Conservation (phyloP, 2,888 invertebrate species). For the Branchipolynoe longqiensis region DNA sequence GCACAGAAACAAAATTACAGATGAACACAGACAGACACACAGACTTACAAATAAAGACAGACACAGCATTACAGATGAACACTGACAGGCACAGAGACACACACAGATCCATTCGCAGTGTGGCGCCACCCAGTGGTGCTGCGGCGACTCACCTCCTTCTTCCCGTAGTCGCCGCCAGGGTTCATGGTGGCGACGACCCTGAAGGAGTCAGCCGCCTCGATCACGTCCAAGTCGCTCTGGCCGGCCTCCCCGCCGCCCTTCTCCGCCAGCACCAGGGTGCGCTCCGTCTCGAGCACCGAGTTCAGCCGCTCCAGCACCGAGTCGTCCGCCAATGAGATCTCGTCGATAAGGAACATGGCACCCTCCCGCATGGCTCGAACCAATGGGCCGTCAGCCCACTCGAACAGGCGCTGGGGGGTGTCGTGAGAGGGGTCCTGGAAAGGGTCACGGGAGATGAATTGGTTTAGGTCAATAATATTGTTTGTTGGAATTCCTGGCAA, state of each 20-base stretch:
- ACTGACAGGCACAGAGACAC: no score
- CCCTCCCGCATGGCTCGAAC: conserved; percentile 94
- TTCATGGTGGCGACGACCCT: conserved; percentile 99
- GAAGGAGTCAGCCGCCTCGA: conserved; percentile 87
- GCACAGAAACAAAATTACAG: no score
- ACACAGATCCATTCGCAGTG: no score
- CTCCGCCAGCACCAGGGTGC: conserved; percentile 94
- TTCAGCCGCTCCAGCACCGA: conserved; percentile 98
- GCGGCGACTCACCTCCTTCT: conserved; percentile 90
- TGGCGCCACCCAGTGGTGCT: no score
- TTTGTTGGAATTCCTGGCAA: no score
- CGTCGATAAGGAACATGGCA: conserved; percentile 95
- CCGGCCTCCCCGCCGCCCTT: conserved; percentile 84
- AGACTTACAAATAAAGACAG: no score
- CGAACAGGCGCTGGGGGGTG: conserved; percentile 87
- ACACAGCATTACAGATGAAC: no score
- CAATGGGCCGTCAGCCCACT: conserved; percentile 98
- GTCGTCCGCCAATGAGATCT: conserved; percentile 99
- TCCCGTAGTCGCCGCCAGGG: conserved; percentile 99
- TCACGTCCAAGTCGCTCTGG: conserved; percentile 73
- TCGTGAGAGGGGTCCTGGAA: no score
- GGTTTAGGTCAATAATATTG: no score
- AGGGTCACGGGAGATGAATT: no score
- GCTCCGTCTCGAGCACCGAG: conserved; percentile 95
- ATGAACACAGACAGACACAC: no score